Evolutionary conservation across 2,888 invertebrate species (phyloP).

Genomic region (Apantesis nais): DNA sequence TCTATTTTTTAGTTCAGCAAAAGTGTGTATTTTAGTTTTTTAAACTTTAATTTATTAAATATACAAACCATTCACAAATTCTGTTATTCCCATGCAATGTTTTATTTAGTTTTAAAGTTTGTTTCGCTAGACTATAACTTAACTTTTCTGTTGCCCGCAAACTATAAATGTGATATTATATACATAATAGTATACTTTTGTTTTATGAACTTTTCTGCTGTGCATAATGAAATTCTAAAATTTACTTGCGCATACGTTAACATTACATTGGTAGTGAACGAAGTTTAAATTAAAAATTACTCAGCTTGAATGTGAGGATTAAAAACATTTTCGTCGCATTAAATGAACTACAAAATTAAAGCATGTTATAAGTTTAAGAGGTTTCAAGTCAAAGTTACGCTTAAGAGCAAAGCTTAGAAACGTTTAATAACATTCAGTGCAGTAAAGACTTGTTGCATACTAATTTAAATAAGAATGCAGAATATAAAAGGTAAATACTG

Average conservation of each 20-base stretch:
- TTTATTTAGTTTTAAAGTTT: background rate
- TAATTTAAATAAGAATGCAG: background rate
- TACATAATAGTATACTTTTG: background rate
- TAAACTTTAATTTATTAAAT: too few relatives aligned
- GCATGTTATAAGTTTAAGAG: background rate
- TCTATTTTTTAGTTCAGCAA: too few relatives aligned
- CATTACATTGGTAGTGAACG: background rate
- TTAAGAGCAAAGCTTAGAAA: background rate
- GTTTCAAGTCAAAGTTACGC: background rate
- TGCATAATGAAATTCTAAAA: constrained; percentile 4
- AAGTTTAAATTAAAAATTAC: constrained; percentile 6
- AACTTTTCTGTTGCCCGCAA: background rate
- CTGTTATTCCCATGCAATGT: too few relatives aligned
- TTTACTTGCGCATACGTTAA: background rate
- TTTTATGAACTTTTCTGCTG: constrained; percentile 7
- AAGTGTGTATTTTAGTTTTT: too few relatives aligned
- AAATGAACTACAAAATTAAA: background rate
- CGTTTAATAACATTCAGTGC: background rate
- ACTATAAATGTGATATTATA: background rate
- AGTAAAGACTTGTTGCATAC: background rate
- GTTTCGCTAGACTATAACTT: background rate
- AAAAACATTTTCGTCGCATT: background rate
- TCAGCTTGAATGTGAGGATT: background rate
- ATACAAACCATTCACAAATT: too few relatives aligned
- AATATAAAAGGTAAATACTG: background rate